Evolutionary conservation across 2,113 vertebrate species (phyloP).

Genomic region (Leuciscus idus): DNA sequence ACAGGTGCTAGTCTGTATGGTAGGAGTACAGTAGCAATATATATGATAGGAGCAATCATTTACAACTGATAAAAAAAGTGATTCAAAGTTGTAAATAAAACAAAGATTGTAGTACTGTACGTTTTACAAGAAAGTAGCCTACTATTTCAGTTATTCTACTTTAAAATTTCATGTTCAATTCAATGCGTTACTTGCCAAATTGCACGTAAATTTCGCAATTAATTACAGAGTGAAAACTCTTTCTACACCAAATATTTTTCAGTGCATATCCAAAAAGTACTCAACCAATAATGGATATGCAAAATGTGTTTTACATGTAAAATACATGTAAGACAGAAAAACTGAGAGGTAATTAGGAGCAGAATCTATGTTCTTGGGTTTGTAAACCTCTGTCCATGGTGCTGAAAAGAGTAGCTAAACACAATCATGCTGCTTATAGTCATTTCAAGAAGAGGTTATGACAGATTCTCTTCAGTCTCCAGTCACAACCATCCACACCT

Average conservation of each 20-base stretch:
- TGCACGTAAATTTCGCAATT: no score
- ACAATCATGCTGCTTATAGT: background rate
- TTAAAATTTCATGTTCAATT: no score
- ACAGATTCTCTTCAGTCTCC: slow-evolving; percentile 24
- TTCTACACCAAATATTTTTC: no score
- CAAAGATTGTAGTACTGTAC: no score
- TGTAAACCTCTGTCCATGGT: slow-evolving; percentile 28
- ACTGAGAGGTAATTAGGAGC: slow-evolving; percentile 7
- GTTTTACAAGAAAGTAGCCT: no score
- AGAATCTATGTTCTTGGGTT: background rate
- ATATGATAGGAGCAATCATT: background rate
- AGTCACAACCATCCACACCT: slow-evolving; percentile 38
- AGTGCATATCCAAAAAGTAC: background rate
- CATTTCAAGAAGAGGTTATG: background rate
- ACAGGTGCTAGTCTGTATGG: background rate
- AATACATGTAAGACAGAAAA: background rate
- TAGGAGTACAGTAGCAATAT: slow-evolving; percentile 35
- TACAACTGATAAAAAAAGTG: no score
- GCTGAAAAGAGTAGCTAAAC: slow-evolving; percentile 22
- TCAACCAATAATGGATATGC: background rate
- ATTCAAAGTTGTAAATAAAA: no score
- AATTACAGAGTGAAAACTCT: no score
- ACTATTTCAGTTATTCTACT: no score
- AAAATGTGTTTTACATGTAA: background rate
- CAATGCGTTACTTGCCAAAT: no score